Evolutionary conservation across 2,113 vertebrate genomes (phyloP), one percentile per base, ranked within the genome.

Genomic region (Anser brachyrhynchus): DNA sequence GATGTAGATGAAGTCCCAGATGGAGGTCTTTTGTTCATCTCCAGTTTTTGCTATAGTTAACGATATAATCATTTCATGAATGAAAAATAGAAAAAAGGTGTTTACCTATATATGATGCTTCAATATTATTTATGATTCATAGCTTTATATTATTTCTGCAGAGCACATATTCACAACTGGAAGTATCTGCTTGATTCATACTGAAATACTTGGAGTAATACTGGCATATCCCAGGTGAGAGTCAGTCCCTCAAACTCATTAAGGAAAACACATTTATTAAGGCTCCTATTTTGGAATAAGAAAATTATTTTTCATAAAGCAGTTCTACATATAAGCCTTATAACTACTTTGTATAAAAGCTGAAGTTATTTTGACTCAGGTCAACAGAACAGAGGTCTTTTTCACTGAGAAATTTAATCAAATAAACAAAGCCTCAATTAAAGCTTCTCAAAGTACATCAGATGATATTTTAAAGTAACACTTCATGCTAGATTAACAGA

Each of bases 1-100:
- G 99, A 99, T 0, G 99, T 99, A 85, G 99, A 99, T 12, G 99
- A 99, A 43, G 99, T 98, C 73, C 99, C 99, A 16, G 99, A 99
- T 5, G 98, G 98, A 77, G 98, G 99, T 78, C 98, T 98, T 91
- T 98, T 98, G 95, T 95, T 98, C 28, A 98, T 93, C 35, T 99
- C 99, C 93, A 98, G 79, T 94, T 99, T 99, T 98, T 99, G 95
- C 76, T 95, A 92, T 49, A 90, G 55, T 89, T 75, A 88, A 93
- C 25, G 37, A 95, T 4, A 94, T 6, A 95, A 88, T n/a, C 1
- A 70, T 70, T 90, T 92, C 26, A 80, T 51, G 87, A 51, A 7
- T 51, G 35, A 73, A 79, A 13, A 59, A 46, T 39, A 39, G 14
- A 3, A 10, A 33, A 28, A 31, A 51, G 11, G 12, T 2, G 4